These are phyloP conservation scores for Chascanopsetta lugubris DNA, from an alignment of 2,113 vertebrate genomes.

Conservation along the genomic window DNA sequence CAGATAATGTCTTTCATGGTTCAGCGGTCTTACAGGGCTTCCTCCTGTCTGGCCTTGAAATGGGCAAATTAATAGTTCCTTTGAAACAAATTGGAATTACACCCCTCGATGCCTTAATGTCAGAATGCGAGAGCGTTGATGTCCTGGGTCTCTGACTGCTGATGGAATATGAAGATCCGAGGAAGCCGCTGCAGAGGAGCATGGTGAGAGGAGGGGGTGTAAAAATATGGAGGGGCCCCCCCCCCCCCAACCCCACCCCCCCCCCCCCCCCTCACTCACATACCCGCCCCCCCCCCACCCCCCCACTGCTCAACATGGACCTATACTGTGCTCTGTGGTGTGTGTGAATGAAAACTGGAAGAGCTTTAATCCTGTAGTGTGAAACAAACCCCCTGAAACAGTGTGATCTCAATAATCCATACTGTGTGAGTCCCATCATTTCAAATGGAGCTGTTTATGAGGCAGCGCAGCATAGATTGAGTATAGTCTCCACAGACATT, in stretches of 20 bases:
- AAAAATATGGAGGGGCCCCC: constrained; percentile 26
- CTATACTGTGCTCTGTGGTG: constrained; percentile 14
- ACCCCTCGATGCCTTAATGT: constrained; percentile 82
- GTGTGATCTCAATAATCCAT: neutral
- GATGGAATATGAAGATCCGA: constrained; percentile 58
- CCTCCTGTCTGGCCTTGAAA: constrained; percentile 89
- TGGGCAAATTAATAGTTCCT: constrained; percentile 93
- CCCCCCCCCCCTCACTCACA: neutral
- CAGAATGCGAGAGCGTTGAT: constrained; percentile 61
- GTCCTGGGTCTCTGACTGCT: constrained; percentile 60
- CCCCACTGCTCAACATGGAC: constrained; percentile 27
- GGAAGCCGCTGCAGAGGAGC: constrained; percentile 9
- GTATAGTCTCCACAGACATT: neutral
- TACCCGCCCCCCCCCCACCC: neutral
- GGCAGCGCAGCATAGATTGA: neutral
- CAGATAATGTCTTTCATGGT: constrained; percentile 92
- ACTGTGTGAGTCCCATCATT: neutral
- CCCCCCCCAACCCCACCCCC: neutral
- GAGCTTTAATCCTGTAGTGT: constrained; percentile 36
- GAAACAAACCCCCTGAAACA: constrained; percentile 7
- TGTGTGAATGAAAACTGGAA: constrained; percentile 11
- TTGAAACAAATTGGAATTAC: constrained; percentile 91
- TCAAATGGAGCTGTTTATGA: neutral
- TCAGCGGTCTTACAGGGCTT: constrained; percentile 88
- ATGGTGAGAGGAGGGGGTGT: constrained; percentile 11